Percentiles rank a stretch among this genome's conserved stretches.
phyloP scores from a whole-genome alignment of 1,140 invertebrate species.

The Leptonema lineaticorne region DNA sequence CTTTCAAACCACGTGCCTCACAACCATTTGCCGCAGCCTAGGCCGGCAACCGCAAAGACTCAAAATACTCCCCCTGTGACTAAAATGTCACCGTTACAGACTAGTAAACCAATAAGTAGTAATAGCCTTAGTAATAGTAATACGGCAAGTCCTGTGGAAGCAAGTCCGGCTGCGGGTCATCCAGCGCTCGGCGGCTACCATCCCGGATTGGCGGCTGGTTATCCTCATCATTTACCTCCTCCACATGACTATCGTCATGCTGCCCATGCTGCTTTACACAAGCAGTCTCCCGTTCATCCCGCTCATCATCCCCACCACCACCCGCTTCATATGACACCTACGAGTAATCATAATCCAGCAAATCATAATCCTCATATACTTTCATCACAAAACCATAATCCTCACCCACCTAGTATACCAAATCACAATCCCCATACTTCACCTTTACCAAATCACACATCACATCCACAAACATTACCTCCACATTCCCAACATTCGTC shows the following conservation, averaged over 20 bases:
- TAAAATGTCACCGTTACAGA: conserved; percentile 36
- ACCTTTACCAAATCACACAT: conserved; percentile 52
- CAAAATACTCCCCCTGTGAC: conserved; percentile 39
- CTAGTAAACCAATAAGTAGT: conserved; percentile 41
- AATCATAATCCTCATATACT: conserved; percentile 29
- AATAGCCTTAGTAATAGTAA: conserved; percentile 38
- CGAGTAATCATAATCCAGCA: conserved; percentile 6
- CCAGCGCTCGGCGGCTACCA: conserved; percentile 36
- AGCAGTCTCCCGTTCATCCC: conserved; percentile 32
- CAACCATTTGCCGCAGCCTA: conserved; percentile 38
- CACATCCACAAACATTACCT: conserved; percentile 33
- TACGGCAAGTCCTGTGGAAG: conserved; percentile 25
- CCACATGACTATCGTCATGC: conserved; percentile 42
- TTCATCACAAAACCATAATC: conserved; percentile 35
- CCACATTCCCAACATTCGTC: conserved; percentile 41
- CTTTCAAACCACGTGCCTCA: conserved; percentile 42
- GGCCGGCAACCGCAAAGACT: conserved; percentile 40
- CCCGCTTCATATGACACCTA: conserved; percentile 42
- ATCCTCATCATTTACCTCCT: conserved; percentile 30
- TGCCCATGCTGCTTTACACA: conserved; percentile 39
- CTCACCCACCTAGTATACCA: conserved; percentile 55
- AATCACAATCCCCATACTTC: conserved; percentile 56
- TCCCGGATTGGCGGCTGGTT: conserved; percentile 24
- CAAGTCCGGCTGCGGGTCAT: conserved; percentile 18
- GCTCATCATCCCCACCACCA: conserved; percentile 49